Percentiles rank a stretch among this genome's conserved stretches.
Conservation (phyloP, 2,113 vertebrate genomes). For the Dascyllus trimaculatus region DNA sequence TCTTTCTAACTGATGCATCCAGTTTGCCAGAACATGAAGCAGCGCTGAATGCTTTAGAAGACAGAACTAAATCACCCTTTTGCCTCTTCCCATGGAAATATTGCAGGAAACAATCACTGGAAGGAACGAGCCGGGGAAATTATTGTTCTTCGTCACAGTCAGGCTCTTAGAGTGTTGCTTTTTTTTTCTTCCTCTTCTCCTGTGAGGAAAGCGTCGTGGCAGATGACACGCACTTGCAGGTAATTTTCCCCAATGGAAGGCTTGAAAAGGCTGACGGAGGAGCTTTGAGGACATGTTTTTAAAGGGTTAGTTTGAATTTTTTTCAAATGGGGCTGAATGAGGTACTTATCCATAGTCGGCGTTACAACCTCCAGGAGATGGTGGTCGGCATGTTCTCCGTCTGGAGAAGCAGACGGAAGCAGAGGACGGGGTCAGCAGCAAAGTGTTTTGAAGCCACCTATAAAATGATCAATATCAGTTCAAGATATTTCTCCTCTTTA, state of each 20-base stretch:
- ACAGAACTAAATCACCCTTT: background rate
- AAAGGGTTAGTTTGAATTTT: background rate
- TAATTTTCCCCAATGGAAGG: background rate
- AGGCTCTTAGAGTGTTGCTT: background rate
- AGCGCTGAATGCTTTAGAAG: background rate
- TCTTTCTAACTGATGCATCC: background rate
- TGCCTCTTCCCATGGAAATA: slow-evolving; percentile 2
- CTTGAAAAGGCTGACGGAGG: background rate
- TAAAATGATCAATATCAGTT: too few species aligned
- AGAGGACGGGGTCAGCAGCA: too few species aligned
- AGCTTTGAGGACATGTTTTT: background rate
- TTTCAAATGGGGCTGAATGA: background rate
- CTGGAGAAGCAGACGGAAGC: too few species aligned
- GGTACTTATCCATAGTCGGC: too few species aligned
- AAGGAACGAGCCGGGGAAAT: background rate
- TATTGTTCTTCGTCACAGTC: background rate
- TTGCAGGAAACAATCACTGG: slow-evolving; percentile 5
- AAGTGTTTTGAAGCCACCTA: too few species aligned
- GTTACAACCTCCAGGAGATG: too few species aligned
- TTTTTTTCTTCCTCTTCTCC: too few species aligned
- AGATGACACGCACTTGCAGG: background rate
- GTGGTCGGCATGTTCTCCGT: too few species aligned
- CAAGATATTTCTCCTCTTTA: too few species aligned
- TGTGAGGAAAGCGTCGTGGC: background rate
- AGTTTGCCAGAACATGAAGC: slow-evolving; percentile 2